Evolutionary conservation across 2,888 invertebrate genomes (phyloP), one percentile per base, ranked within the genome.

Genomic region (Yponomeuta plumbellus): DNA sequence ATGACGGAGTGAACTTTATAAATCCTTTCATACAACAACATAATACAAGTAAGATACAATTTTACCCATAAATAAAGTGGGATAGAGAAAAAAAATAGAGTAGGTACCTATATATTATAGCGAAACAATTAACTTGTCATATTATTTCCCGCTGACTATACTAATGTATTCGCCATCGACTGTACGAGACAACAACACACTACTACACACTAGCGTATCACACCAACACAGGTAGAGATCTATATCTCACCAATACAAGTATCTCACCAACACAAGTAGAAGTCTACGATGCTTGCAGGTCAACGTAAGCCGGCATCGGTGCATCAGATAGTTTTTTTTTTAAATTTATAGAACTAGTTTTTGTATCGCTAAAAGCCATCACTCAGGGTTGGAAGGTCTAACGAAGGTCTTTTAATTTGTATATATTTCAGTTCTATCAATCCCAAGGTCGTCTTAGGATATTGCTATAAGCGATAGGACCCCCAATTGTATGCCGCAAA

Each of bases 311-410:
- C 40, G 59, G 40, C n/a, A 22, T 74, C 75, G 75, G 77, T 76
- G 81, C 80, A 80, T 84, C 79, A 73, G 21, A 17, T 20, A 4
- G 76, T 83, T 84, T 83, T 69, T 85, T 81, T 85, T 72, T 76
- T 71, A 75, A 71, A 52, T 17, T 68, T 69, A 26, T 39, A 57
- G 73, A 87, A 90, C 89, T 80, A 87, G 90, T 90, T 86, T 85
- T 78, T 77, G 77, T 79, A 76, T 75, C 79, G 78, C 83, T 83
- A 84, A 86, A 81, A 81, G 71, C 79, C 73, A 82, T 89, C 88
- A 88, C 77, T 90, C 88, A 90, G 80, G 74, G 70, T 68, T 69
- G 69, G 68, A 22, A 17, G 22, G 59, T 0, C 21, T 39, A 20
- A 52, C 11, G 40, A 64, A 39, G 21, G 52, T 22, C 21, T 13